Evolutionary conservation across 2,113 vertebrate genomes (phyloP).

Genomic region (Odocoileus hemionus): DNA sequence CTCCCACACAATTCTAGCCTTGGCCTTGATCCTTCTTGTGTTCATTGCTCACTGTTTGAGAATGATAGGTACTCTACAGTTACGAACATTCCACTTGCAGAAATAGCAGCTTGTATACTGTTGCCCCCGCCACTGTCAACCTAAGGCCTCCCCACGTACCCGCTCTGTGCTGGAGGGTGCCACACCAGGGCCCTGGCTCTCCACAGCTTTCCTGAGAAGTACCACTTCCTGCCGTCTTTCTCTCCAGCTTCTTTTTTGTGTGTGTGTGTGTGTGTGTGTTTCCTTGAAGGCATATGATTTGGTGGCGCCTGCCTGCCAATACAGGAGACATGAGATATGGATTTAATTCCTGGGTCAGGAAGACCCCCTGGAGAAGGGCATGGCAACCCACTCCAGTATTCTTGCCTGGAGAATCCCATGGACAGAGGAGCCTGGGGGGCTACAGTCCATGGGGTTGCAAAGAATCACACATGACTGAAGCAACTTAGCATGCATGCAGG

Average conservation of each 20-base stretch:
- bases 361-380: not conserved
- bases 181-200: not conserved
- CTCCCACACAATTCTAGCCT: not conserved
- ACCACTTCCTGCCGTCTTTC: not conserved
- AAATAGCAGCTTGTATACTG: not conserved
- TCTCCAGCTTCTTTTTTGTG: not conserved
- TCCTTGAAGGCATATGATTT: not conserved
- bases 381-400: not conserved
- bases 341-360: not conserved
- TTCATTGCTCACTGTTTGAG: not conserved
- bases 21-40: not conserved
- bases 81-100: not conserved
- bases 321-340: not conserved
- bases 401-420: not conserved
- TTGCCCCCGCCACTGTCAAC: too few relatives aligned
- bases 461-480: not conserved
- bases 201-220: not conserved
- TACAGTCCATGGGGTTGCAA: not conserved
- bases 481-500: not conserved
- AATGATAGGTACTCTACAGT: not conserved
- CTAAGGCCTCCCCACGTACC: not conserved
- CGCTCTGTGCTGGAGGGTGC: too few relatives aligned
- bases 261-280: not conserved
- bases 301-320: not conserved
- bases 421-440: not conserved